A percentile compares a stretch with the other conserved stretches of the same genome.
Conservation (phyloP, 35 echinoderm and acorn worm species). For the Apostichopus japonicus region DNA sequence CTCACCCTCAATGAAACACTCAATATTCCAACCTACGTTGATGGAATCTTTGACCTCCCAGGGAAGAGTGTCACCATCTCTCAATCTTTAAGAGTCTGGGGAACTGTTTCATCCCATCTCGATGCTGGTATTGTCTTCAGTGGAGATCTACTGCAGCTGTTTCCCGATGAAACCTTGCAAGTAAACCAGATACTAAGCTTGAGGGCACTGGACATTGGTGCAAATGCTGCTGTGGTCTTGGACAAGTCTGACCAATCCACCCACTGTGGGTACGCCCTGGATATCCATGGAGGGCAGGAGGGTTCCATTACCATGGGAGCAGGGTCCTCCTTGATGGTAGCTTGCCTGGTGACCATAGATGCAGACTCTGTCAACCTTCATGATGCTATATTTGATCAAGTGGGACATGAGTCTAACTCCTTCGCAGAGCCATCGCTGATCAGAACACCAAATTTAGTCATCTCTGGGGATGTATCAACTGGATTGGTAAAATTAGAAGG, state of each 20-base stretch:
- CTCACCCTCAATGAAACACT: constrained; percentile 31
- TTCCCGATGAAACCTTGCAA: constrained; percentile 30
- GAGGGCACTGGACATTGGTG: constrained; percentile 46
- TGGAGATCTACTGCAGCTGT: constrained; percentile 43
- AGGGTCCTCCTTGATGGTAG: constrained; percentile 54
- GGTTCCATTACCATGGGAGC: constrained; percentile 59
- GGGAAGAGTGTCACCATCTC: constrained; percentile 28
- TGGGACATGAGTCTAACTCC: background rate
- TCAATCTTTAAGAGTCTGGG: constrained; percentile 55
- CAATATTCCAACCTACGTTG: constrained; percentile 33
- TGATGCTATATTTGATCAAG: constrained; percentile 65
- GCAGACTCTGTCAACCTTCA: constrained; percentile 28
- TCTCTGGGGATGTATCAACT: constrained; percentile 53
- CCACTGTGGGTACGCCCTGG: constrained; percentile 74
- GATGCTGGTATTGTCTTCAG: constrained; percentile 49
- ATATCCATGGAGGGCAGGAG: constrained; percentile 22
- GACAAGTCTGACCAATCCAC: constrained; percentile 36
- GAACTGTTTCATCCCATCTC: constrained; percentile 22
- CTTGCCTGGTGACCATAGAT: constrained; percentile 49
- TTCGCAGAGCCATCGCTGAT: constrained; percentile 42
- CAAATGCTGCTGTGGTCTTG: constrained; percentile 51
- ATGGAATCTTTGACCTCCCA: constrained; percentile 35
- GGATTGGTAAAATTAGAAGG: constrained; percentile 55
- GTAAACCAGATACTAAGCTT: constrained; percentile 43
- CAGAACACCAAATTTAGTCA: constrained; percentile 21